These are phyloP conservation scores for Diachrysia chrysitis DNA, from an alignment of 2,888 invertebrate species.

Conservation along the genomic window DNA sequence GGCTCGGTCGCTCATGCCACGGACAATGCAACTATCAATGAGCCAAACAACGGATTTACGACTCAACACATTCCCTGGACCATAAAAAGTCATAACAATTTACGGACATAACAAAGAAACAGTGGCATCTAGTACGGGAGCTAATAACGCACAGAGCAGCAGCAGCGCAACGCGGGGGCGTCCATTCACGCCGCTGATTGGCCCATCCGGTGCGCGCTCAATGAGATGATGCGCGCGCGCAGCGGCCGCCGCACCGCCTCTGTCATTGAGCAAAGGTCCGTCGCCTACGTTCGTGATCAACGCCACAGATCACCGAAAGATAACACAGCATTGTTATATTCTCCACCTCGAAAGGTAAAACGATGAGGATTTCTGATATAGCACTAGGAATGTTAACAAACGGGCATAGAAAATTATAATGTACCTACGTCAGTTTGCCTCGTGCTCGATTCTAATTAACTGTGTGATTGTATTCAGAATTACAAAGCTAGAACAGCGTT, in stretches of 20 bases:
- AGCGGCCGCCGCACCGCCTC: constrained; percentile 74
- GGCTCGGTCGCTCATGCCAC: constrained; percentile 66
- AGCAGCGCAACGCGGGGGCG: constrained; percentile 84
- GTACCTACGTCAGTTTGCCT: constrained; percentile 7
- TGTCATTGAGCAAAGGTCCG: constrained; percentile 87
- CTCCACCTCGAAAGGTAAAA: constrained; percentile 46
- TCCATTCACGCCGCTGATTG: constrained; percentile 89
- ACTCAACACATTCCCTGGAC: constrained; percentile 79
- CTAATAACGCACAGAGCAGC: constrained; percentile 81
- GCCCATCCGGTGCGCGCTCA: constrained; percentile 88
- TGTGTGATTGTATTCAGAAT: not conserved
- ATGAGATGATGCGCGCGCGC: constrained; percentile 88
- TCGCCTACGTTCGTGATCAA: constrained; percentile 86
- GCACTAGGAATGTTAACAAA: constrained; percentile 28
- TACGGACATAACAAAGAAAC: constrained; percentile 85
- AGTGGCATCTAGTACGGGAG: constrained; percentile 83
- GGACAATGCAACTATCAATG: constrained; percentile 79
- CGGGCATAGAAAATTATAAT: constrained; percentile 26
- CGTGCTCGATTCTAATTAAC: constrained; percentile 23
- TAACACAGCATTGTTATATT: constrained; percentile 64
- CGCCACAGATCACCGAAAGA: constrained; percentile 70
- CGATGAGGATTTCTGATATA: constrained; percentile 44
- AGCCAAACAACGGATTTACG: constrained; percentile 80
- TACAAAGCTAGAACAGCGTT: constrained; percentile 22
- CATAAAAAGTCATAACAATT: constrained; percentile 86